Conservation (phyloP, 35 echinoderm and acorn worm genomes). For the Ophioderma brevispina region DNA sequence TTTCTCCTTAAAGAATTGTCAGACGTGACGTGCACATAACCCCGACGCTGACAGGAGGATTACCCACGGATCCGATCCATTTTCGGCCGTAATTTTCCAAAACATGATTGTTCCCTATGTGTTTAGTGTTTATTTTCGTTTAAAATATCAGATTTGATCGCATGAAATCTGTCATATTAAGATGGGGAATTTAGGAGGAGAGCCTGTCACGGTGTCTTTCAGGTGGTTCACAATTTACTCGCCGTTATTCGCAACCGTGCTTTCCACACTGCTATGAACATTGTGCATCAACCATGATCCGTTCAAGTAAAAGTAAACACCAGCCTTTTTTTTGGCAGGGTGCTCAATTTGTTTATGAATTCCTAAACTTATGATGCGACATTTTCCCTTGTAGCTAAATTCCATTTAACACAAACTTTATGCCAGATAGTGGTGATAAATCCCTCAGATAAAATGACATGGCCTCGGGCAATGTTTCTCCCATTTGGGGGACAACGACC, state of each 20-base stretch:
- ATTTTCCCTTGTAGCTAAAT: background rate
- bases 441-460: constrained; percentile 13
- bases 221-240: background rate
- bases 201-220: background rate
- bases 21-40: background rate
- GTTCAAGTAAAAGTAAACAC: background rate
- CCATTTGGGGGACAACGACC: background rate
- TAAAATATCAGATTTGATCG: background rate
- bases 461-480: background rate
- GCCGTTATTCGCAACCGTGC: background rate
- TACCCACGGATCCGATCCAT: background rate
- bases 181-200: background rate
- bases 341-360: constrained; percentile 5
- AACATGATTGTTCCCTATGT: background rate
- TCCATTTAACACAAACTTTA: background rate
- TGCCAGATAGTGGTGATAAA: background rate
- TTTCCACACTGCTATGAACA: background rate
- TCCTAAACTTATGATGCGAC: background rate
- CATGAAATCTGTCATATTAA: background rate
- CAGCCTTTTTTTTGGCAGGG: background rate
- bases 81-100: background rate
- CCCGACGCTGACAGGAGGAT: background rate
- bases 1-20: background rate
- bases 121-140: background rate
- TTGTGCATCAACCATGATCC: background rate